Base-by-base conservation (phyloP, 2,888 invertebrate genomes). In the Priocnemis perturbator region DNA sequence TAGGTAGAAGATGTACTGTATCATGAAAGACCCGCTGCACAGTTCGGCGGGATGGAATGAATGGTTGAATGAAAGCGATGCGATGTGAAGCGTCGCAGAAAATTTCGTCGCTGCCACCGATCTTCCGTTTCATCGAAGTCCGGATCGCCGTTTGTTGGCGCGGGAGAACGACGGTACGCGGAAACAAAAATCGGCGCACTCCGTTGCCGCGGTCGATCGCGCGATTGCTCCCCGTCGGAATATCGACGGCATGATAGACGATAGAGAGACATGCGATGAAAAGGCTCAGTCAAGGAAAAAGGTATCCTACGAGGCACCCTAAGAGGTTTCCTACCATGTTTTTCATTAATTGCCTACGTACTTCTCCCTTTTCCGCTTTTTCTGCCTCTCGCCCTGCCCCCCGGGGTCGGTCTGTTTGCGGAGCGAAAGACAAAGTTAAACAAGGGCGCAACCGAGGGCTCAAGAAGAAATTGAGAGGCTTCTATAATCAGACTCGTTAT, bases 401-500 rank as follows among this genome's bases (percentile, higher is more conserved):
- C 7, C 37, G 37, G 14, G 37, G 37, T 37, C 37, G 37, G 74
- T 63, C 71, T 75, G 80, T 80, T 80, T 78, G 69, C 60, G 65
- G 61, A 71, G 66, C 70, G 71, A 71, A 77, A 77, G 77, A 77
- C 74, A 78, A 77, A 80, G 80, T 77, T 67, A 80, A 80, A 80
- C 74, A 80, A 60, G 72, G 71, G 71, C 59, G 72, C 63, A 65
- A 60, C 67, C 60, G 63, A 59, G 58, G 37, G 62, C 52, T 59
- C 61, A 59, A 17, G 68, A 73, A 73, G 78, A 69, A 73, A 76
- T 71, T 69, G 69, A 73, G 70, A 73, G 73, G 67, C 67, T 75
- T 73, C 73, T 69, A 77, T 80, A 73, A 80, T 80, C 79, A 73
- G 72, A 78, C 76, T 76, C 79, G 81, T 81, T 82, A 82, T 81